Conservation (phyloP, 2,797 vertebrate species). For the Limosa lapponica region DNA sequence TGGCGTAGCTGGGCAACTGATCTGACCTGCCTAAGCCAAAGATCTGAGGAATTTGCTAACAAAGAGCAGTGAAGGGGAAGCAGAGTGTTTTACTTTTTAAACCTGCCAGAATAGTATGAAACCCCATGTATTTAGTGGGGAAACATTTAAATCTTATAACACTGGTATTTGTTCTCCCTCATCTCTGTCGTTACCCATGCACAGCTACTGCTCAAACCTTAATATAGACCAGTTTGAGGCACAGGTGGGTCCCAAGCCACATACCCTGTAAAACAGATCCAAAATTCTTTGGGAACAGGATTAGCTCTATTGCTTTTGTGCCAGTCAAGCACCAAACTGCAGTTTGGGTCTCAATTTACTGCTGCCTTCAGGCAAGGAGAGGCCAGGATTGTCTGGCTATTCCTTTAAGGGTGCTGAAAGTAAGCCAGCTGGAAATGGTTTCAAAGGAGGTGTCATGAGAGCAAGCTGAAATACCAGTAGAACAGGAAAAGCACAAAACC, state of each 20-base stretch:
- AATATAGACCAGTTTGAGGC: neutral
- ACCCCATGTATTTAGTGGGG: neutral
- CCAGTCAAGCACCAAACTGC: neutral
- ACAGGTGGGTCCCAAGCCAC: neutral
- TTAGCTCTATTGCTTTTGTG: neutral
- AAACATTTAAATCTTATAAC: neutral
- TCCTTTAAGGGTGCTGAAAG: slow-evolving; percentile 19
- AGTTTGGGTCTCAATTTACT: neutral
- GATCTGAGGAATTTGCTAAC: neutral
- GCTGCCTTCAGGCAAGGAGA: neutral
- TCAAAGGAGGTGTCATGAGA: neutral
- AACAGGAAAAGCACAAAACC: slow-evolving; percentile 33
- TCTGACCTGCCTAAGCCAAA: neutral
- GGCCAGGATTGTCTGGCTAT: neutral
- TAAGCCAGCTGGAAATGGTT: slow-evolving; percentile 8
- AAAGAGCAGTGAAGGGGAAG: neutral
- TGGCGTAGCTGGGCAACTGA: neutral
- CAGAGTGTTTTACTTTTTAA: neutral
- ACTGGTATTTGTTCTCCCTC: neutral
- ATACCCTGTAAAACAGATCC: neutral
- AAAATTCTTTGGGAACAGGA: neutral
- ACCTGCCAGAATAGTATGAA: neutral
- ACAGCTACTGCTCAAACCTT: neutral
- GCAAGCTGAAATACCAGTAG: slow-evolving; percentile 21
- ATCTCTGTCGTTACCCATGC: neutral